These are phyloP conservation scores for Tipula lateralis DNA, from an alignment of 2,888 invertebrate genomes.

Conservation along the genomic window DNA sequence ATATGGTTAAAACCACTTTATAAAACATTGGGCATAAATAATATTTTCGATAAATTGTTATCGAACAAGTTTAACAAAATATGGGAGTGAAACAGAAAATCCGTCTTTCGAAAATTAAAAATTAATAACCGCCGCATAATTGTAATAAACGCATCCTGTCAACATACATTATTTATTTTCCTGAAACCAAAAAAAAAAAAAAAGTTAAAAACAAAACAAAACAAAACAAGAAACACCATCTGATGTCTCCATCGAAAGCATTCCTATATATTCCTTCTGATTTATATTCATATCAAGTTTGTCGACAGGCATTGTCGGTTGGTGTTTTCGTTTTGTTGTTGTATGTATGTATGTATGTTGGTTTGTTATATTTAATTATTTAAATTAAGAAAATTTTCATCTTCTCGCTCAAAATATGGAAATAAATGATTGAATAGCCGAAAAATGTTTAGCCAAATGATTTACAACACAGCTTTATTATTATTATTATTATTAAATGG, in stretches of 20 bases:
- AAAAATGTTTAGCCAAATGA: not conserved
- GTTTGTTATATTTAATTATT: conserved; percentile 4
- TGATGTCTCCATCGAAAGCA: not conserved
- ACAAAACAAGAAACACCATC: not conserved
- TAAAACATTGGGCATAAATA: too few relatives aligned
- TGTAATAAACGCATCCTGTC: conserved; percentile 19
- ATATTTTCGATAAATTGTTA: too few relatives aligned
- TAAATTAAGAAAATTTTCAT: not conserved
- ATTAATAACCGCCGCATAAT: conserved; percentile 1
- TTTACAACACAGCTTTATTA: not conserved
- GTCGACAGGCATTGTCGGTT: not conserved
- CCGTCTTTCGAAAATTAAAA: not conserved
- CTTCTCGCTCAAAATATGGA: not conserved
- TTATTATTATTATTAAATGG: not conserved
- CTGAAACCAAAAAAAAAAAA: not conserved
- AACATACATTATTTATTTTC: conserved; percentile 16
- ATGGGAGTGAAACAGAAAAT: too few relatives aligned
- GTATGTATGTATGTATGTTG: too few relatives aligned
- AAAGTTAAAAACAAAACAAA: not conserved
- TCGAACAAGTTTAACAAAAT: too few relatives aligned
- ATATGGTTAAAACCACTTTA: too few relatives aligned
- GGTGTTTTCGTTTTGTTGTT: not conserved
- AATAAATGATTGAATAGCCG: not conserved
- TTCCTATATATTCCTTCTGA: not conserved
- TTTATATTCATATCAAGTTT: not conserved